A percentile compares a stretch with the other conserved stretches of the same genome.
Conservation (phyloP, 2,888 invertebrate genomes). For the Amblyjoppa proteus region DNA sequence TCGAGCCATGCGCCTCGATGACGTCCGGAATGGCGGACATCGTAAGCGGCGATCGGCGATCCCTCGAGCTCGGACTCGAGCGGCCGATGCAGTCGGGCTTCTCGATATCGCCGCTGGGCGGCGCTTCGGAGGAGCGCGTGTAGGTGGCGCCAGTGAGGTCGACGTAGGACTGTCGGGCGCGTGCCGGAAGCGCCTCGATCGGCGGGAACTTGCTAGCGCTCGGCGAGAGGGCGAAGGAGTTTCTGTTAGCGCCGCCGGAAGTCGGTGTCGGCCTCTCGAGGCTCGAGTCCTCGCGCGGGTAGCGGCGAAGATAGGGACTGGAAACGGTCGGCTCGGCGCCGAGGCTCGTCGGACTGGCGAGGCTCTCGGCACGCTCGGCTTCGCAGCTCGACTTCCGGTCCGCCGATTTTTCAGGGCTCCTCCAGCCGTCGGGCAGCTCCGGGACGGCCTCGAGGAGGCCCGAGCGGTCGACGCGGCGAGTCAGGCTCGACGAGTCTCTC, state of each 20-base stretch:
- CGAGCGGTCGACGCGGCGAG: conserved; percentile 78
- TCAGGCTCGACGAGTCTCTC: conserved; percentile 70
- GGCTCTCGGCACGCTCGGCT: conserved; percentile 44
- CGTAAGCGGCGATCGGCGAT: conserved; percentile 70
- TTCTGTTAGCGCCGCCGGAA: conserved; percentile 15
- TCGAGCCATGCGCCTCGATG: conserved; percentile 77
- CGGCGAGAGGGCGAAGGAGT: conserved; percentile 59
- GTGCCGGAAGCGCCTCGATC: conserved; percentile 63
- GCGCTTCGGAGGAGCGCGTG: conserved; percentile 52
- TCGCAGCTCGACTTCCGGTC: conserved; percentile 73
- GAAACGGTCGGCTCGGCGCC: conserved; percentile 9
- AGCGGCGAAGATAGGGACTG: conserved; percentile 67
- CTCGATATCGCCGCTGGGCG: conserved; percentile 51
- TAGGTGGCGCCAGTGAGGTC: conserved; percentile 69
- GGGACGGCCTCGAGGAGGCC: conserved; percentile 81
- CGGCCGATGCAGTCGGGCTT: conserved; percentile 74
- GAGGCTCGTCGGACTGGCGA: conserved; percentile 11
- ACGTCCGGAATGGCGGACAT: conserved; percentile 78
- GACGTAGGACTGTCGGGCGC: conserved; percentile 66
- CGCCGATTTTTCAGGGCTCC: conserved; percentile 56
- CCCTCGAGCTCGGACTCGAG: conserved; percentile 72
- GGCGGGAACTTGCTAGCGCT: conserved; percentile 65
- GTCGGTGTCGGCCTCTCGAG: conserved; percentile 64
- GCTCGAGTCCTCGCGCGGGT: conserved; percentile 50
- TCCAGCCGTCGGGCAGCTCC: conserved; percentile 77